Evolutionary conservation across 2,888 invertebrate genomes (phyloP).

Genomic region (Dugesia japonica): DNA sequence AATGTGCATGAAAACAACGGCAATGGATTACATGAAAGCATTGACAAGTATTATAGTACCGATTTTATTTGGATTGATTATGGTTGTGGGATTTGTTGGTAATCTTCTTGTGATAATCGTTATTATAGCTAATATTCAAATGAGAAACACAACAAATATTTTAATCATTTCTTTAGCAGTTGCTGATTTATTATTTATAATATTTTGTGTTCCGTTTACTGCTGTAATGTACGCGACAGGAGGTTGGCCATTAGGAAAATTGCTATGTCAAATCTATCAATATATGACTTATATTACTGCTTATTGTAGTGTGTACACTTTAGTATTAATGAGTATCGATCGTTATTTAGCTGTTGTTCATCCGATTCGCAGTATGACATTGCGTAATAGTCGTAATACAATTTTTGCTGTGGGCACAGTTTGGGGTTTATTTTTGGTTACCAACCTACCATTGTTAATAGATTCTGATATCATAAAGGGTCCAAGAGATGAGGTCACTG

Average conservation of each 20-base stretch:
- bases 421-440: constrained; percentile 60
- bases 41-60: constrained; percentile 39
- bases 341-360: constrained; percentile 77
- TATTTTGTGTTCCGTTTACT: constrained; percentile 82
- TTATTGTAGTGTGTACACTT: constrained; percentile 76
- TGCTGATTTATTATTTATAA: constrained; percentile 73
- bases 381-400: constrained; percentile 67
- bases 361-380: constrained; percentile 69
- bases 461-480: constrained; percentile 37
- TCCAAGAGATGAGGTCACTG: not conserved
- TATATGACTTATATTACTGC: constrained; percentile 79
- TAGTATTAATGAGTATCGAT: constrained; percentile 80
- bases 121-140: constrained; percentile 69
- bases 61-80: constrained; percentile 67
- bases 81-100: constrained; percentile 70
- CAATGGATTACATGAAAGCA: constrained; percentile 20
- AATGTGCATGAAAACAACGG: not conserved
- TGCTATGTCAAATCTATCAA: constrained; percentile 75
- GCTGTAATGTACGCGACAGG: constrained; percentile 71
- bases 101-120: constrained; percentile 74
- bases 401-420: constrained; percentile 61
- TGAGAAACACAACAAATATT: constrained; percentile 79
- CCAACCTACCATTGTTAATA: constrained; percentile 43
- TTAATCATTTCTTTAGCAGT: constrained; percentile 74
- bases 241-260: constrained; percentile 73